Percentiles rank a stretch among this genome's conserved stretches.
Conservation (phyloP, 2,797 vertebrate species). For the Pampus argenteus region DNA sequence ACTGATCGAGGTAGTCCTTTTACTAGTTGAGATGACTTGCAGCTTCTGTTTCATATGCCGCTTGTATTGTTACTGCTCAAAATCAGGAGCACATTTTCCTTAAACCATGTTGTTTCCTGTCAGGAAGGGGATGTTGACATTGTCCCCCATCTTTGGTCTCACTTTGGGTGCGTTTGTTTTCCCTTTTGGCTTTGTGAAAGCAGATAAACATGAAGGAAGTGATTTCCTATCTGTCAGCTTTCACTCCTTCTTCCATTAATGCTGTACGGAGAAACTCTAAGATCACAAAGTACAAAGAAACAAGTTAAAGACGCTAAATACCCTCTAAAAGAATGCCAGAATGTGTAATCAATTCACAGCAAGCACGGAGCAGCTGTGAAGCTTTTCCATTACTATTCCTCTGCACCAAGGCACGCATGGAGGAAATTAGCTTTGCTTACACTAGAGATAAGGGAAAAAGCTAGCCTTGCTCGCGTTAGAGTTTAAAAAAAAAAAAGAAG, state of each 20-base stretch:
- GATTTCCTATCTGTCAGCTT: constrained; percentile 1
- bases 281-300: background rate
- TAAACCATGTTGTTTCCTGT: constrained; percentile 3
- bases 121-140: constrained; percentile 26
- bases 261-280: background rate
- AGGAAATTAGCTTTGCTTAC: background rate
- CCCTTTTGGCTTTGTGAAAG: background rate
- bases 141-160: background rate
- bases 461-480: background rate
- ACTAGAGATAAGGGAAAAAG: background rate
- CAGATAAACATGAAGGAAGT: background rate
- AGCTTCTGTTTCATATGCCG: background rate
- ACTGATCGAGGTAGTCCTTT: background rate
- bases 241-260: background rate
- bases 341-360: background rate
- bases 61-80: background rate
- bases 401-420: background rate
- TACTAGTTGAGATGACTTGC: background rate
- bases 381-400: background rate
- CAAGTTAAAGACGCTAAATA: background rate
- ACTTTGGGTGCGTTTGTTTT: constrained; percentile 3
- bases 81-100: constrained; percentile 9
- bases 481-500: background rate
- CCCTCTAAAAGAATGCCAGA: background rate
- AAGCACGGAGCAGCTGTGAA: background rate